Base-by-base conservation (phyloP, 2,113 vertebrate species). In the Calonectris borealis region DNA sequence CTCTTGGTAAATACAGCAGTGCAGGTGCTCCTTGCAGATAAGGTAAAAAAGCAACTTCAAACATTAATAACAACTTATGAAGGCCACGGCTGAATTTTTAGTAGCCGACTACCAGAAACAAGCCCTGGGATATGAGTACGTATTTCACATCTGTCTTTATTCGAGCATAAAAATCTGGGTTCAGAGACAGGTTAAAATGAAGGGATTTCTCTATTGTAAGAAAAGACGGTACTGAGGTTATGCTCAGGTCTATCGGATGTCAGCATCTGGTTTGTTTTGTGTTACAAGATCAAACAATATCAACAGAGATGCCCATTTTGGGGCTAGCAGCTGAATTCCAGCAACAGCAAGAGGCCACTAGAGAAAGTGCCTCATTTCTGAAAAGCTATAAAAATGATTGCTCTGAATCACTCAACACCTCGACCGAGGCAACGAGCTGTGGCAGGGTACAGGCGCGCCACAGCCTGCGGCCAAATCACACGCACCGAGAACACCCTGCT, bases 11-110 rank as follows among this genome's bases (percentile, higher is more conserved):
- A 93, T 73, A 68, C 5, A 83, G 55, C 31, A 62, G 52, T 65
- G 61, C 95, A 94, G 89, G 94, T 95, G 91, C 87, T 95, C 48
- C 61, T 80, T 92, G 58, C 38, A 97, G 94, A 95, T 92, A 96
- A 92, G 72, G 86, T 70, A 73, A 86, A 88, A 95, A 89, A 86
- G n/a, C 71, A 90, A 83, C 66, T 90, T 86, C 88, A 96, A 86
- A 88, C 31, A 69, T 86, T 69, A 83, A n/a, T 68, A 81, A 69
- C 26, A 85, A 94, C 51, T 93, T 89, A 26, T 19, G 40, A 94
- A 88, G 27, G 32, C n/a, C 57, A 49, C 1, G 1, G 54, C 21
- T 91, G 96, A 89, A 95, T 96, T 95, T 94, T 92, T 79, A 75
- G 62, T 80, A 88, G 75, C 70, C 85, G 34, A 88, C 18, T 46